Evolutionary conservation across 2,113 vertebrate species (phyloP), one percentile per base, ranked within the genome.

Genomic region (Athene noctua): DNA sequence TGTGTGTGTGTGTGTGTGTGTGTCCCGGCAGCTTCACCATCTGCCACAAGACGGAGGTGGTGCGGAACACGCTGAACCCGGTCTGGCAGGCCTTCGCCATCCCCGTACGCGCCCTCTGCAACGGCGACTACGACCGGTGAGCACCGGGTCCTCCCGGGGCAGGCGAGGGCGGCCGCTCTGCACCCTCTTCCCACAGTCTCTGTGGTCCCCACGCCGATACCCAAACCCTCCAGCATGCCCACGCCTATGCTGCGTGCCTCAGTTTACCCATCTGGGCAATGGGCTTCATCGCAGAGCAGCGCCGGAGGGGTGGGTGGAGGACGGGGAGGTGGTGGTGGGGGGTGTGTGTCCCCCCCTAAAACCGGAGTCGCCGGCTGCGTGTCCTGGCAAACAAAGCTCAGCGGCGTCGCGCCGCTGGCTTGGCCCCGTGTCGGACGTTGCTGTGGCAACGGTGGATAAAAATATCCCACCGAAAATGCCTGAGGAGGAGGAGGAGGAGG

Each of bases 21-120:
- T 30, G 40, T 59, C 26, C n/a, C 30, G 18, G 55, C 86, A 98
- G 98, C 91, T 98, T 98, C 96, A 98, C 98, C 92, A 98, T 98
- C 80, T 98, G 98, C 91, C 98, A 98, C 93, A 98, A 98, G 96
- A 98, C 98, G 0, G 98, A 98, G 92, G 98, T 98, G 94, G 97
- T 98, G 94, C 98, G 99, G 97, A 99, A 98, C 96, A 99, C 99
- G 1, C 97, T 99, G 79, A 99, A 99, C 92, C 99, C 99, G 0
- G 95, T 99, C 30, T 99, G 99, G 99, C 98, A 99, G 66, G 97
- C 99, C 8, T 99, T 99, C 97, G 98, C 98, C 96, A 99, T 99
- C 79, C 99, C 99, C 0, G 99, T 99, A 89, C 98, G 99, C 78
- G 99, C 98, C 9, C 98, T 99, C 85, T 99, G 99, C 98, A 99